Evolutionary conservation across 2,888 invertebrate genomes (phyloP).

Genomic region (Chloromyia formosa): DNA sequence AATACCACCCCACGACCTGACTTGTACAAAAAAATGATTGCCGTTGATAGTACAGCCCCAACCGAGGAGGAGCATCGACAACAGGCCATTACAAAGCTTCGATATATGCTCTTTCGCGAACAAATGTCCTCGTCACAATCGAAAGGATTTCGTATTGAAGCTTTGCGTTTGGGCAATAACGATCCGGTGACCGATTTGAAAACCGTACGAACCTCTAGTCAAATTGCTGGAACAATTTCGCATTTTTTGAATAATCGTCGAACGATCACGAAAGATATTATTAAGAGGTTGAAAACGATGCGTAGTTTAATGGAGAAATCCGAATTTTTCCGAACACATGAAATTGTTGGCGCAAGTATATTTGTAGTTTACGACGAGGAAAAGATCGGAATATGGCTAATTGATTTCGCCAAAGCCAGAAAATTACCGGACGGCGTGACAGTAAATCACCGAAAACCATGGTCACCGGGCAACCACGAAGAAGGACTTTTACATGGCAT

Average conservation of each 20-base stretch:
- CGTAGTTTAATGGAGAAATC: constrained; percentile 83
- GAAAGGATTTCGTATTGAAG: constrained; percentile 96
- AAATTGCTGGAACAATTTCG: constrained; percentile 78
- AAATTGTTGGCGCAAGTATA: constrained; percentile 93
- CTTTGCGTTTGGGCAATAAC: constrained; percentile 85
- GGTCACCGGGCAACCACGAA: constrained; percentile 95
- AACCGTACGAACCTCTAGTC: constrained; percentile 80
- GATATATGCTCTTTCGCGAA: constrained; percentile 97
- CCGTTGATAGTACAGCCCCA: constrained; percentile 87
- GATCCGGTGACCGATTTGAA: constrained; percentile 89
- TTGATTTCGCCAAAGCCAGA: constrained; percentile 95
- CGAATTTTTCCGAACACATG: constrained; percentile 84
- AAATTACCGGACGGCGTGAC: constrained; percentile 73
- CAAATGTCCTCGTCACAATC: constrained; percentile 90
- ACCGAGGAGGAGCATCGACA: constrained; percentile 82
- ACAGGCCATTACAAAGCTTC: constrained; percentile 90
- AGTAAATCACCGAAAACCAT: constrained; percentile 81
- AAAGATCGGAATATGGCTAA: constrained; percentile 93
- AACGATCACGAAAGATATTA: constrained; percentile 73
- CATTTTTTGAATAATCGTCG: constrained; percentile 76
- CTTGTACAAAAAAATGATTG: constrained; percentile 95
- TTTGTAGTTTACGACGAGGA: constrained; percentile 91
- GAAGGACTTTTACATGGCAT: constrained; percentile 94
- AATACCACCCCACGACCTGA: constrained; percentile 86
- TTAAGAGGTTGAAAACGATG: constrained; percentile 80